phyloP scores from a whole-genome alignment of 2,113 vertebrate species.

The Actenoides lindsayi region DNA sequence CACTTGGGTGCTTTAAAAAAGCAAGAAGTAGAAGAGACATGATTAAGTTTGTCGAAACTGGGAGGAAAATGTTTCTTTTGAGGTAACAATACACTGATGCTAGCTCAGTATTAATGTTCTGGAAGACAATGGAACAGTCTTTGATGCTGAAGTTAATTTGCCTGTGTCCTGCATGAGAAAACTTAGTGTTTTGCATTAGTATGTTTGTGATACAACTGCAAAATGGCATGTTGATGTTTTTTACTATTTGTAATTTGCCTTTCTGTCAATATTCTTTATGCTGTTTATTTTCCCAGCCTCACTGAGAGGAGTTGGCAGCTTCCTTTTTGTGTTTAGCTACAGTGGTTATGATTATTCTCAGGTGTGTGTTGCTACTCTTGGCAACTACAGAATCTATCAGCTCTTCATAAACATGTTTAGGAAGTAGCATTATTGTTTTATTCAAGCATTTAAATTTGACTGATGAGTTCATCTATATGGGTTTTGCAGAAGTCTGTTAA shows the following conservation, averaged over 20 bases:
- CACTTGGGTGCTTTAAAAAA: conserved; percentile 20
- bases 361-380: conserved; percentile 10
- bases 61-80: conserved; percentile 27
- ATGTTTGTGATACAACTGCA: not conserved
- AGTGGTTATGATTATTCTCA: not conserved
- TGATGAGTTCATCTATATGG: conserved; percentile 49
- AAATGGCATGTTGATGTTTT: not conserved
- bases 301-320: not conserved
- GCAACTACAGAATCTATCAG: not conserved
- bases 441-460: conserved; percentile 56
- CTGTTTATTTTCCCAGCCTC: not conserved
- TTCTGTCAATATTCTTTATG: not conserved
- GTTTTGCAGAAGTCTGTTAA: conserved; percentile 51
- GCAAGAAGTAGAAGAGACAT: not conserved
- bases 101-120: not conserved
- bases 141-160: not conserved
- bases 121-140: not conserved
- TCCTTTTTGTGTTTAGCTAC: not conserved
- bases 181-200: not conserved
- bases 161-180: not conserved
- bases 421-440: conserved; percentile 19
- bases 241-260: not conserved
- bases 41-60: conserved; percentile 12
- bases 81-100: not conserved
- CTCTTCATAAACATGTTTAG: conserved; percentile 9